These are phyloP conservation scores for Casuarius casuarius DNA, from an alignment of 2,113 vertebrate species.

Conservation along the genomic window DNA sequence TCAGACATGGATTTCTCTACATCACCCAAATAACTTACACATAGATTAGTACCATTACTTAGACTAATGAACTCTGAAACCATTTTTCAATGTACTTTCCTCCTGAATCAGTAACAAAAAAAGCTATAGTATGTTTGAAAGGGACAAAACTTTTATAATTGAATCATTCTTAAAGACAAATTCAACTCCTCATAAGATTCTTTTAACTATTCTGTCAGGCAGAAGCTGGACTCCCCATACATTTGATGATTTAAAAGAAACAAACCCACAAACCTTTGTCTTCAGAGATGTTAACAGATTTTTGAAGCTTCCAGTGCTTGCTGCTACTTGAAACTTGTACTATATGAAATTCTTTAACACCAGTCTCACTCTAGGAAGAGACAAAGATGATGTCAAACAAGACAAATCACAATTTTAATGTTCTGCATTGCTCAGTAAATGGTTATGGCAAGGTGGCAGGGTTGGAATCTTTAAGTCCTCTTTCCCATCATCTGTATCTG, in stretches of 20 bases:
- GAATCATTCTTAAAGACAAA: background rate
- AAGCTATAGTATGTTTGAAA: background rate
- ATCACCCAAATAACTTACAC: background rate
- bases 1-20: background rate
- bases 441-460: background rate
- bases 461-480: background rate
- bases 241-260: background rate
- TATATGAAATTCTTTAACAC: conserved; percentile 93
- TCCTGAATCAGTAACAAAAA: background rate
- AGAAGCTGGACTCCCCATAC: background rate
- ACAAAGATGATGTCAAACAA: background rate
- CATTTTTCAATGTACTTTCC: background rate
- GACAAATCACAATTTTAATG: background rate
- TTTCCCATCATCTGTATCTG: background rate
- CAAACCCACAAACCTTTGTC: conserved; percentile 84
- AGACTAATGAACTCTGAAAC: background rate
- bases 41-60: background rate
- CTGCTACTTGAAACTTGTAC: conserved; percentile 96
- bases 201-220: background rate
- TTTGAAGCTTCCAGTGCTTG: conserved; percentile 90
- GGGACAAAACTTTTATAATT: background rate
- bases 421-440: background rate
- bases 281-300: conserved; percentile 88
- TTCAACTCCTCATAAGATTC: background rate
- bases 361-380: conserved; percentile 88